Base-by-base conservation (phyloP, 2,797 vertebrate species). In the Pangasius krempfi region DNA sequence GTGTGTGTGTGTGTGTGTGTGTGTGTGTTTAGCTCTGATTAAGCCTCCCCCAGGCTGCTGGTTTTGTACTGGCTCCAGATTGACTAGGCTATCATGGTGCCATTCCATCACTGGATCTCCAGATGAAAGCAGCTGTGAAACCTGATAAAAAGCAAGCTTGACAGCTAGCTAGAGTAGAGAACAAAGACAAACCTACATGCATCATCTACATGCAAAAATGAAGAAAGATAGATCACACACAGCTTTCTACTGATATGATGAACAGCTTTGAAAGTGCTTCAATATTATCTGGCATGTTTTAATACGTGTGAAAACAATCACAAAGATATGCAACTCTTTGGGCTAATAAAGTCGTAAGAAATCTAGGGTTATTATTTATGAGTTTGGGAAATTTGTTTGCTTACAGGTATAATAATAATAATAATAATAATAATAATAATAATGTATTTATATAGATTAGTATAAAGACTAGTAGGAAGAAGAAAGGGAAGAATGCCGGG, bases 101-200 rank as follows among this genome's bases (percentile, higher is more conserved):
- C 52, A 76, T 70, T 64, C 75, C 88, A 86, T 89, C 82, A 85
- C 60, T 85, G 85, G 68, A 85, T 75, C 72, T 56, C 85, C 50
- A 82, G 68, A 86, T 89, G 33, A 88, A 90, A 89, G 78, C 70
- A 83, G 44, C 88, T 72, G 86, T 81, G 79, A 88, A 89, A 86
- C 25, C 75, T 30, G 64, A 78, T 87, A 89, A 85, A 68, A 91
- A 79, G 73, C 86, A 50, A 68, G 14, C 81, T 89, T 85, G 86
- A 86, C 87, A 89, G 86, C 68, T 75, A 86, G 62, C 75, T 89
- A 89, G 86, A 88, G 5, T 25, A 40, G 27, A 86, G 66, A 91
- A 90, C 87, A 90, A 92, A 89, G 84, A 62, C 70, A 70, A 58
- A 80, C 86, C 66, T 84, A 87, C 87, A 86, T 75, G 37, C 58